A percentile compares a stretch with the other conserved stretches of the same genome.
phyloP scores from a whole-genome alignment of 2,113 vertebrate species.

The Callaeas wilsoni region DNA sequence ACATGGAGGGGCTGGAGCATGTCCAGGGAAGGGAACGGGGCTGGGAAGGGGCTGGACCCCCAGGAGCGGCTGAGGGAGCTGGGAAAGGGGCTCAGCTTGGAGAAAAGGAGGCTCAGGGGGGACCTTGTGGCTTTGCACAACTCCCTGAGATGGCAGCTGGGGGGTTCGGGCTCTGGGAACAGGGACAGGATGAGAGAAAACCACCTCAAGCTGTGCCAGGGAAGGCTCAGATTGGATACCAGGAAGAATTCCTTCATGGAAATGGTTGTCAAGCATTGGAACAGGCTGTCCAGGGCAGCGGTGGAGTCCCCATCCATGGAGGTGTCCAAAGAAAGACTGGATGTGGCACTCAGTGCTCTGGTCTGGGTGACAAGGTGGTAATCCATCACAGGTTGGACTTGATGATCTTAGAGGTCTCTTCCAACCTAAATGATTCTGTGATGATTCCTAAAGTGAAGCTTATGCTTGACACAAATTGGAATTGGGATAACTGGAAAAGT shows the following conservation, averaged over 20 bases:
- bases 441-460: background rate
- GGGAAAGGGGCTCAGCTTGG: background rate
- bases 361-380: background rate
- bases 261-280: accelerated
- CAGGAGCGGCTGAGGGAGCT: background rate
- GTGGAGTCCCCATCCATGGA: background rate
- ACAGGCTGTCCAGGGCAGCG: background rate
- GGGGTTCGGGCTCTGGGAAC: background rate
- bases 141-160: background rate
- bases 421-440: background rate
- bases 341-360: background rate
- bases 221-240: accelerated
- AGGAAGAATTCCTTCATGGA: background rate
- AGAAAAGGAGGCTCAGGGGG: background rate
- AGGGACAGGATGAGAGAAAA: background rate
- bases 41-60: background rate
- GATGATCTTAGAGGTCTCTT: background rate
- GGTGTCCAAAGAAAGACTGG: background rate
- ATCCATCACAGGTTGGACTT: background rate
- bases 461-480: accelerated
- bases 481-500: background rate
- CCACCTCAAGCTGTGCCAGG: background rate
- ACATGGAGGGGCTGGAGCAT: accelerated
- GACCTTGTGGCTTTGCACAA: background rate
- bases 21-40: background rate